phyloP scores from a whole-genome alignment of 2,113 vertebrate species.

The Vulpes vulpes region DNA sequence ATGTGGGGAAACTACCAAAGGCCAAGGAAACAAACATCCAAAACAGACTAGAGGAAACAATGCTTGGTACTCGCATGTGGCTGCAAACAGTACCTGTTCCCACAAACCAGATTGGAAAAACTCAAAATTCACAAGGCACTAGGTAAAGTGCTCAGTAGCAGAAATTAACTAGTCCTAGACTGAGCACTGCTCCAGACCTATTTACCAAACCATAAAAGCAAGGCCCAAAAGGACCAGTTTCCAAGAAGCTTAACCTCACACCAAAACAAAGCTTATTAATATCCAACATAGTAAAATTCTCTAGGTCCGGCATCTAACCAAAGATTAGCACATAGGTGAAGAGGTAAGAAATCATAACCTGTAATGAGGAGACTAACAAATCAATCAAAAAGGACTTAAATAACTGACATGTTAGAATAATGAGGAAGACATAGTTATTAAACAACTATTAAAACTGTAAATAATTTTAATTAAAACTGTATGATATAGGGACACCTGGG shows the following conservation, averaged over 20 bases:
- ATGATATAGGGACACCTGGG: no score
- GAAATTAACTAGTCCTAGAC: not conserved
- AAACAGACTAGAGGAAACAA: not conserved
- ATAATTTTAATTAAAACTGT: no score
- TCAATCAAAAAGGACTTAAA: not conserved
- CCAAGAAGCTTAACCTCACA: not conserved
- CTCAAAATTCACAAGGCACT: not conserved
- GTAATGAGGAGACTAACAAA: not conserved
- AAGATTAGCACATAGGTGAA: not conserved
- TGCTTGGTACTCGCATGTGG: not conserved
- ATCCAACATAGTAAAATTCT: not conserved
- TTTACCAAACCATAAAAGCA: not conserved
- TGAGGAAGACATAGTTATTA: not conserved
- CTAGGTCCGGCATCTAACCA: not conserved
- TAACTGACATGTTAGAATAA: slow-evolving; percentile 24
- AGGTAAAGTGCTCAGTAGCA: not conserved
- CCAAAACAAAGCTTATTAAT: not conserved
- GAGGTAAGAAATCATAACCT: not conserved
- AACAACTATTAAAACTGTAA: not conserved
- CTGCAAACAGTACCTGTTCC: not conserved
- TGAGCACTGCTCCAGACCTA: not conserved
- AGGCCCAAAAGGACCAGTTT: not conserved
- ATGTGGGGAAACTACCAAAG: not conserved
- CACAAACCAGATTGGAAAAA: slow-evolving; percentile 1
- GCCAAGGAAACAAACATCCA: not conserved